Conservation (phyloP, 2,888 invertebrate species). For the Pollenia griseotomentosa region DNA sequence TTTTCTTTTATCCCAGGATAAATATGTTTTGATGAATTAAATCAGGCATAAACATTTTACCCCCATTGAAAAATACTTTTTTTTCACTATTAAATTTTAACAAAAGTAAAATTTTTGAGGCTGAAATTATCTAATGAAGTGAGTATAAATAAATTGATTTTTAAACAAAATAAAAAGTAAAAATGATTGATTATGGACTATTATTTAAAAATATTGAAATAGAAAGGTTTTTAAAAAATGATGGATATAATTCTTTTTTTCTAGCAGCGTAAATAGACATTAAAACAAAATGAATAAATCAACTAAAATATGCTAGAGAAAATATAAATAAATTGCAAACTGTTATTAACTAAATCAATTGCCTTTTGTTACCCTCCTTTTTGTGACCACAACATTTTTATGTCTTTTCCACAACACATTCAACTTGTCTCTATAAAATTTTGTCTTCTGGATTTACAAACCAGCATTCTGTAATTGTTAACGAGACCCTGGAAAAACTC, state of each 20-base stretch:
- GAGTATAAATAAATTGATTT: neutral
- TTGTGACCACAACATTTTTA: constrained; percentile 18
- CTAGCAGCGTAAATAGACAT: no score
- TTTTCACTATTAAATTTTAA: neutral
- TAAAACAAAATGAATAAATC: no score
- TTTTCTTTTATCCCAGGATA: no score
- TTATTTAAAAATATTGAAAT: neutral
- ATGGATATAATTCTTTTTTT: no score
- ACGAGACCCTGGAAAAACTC: neutral
- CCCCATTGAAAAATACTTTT: no score
- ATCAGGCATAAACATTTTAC: no score
- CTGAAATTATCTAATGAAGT: constrained; percentile 21
- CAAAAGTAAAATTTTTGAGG: neutral
- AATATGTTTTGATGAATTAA: no score
- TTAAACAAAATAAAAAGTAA: neutral
- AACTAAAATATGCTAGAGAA: no score
- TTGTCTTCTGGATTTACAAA: constrained; percentile 67
- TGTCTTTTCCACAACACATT: constrained; percentile 44
- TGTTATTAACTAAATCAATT: neutral
- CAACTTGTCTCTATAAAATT: constrained; percentile 46
- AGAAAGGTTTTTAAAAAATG: neutral
- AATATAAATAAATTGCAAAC: no score
- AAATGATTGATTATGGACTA: constrained; percentile 13
- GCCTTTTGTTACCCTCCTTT: neutral
- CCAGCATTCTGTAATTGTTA: constrained; percentile 37